phyloP scores from a whole-genome alignment of 2,113 vertebrate genomes.

The Riparia riparia region DNA sequence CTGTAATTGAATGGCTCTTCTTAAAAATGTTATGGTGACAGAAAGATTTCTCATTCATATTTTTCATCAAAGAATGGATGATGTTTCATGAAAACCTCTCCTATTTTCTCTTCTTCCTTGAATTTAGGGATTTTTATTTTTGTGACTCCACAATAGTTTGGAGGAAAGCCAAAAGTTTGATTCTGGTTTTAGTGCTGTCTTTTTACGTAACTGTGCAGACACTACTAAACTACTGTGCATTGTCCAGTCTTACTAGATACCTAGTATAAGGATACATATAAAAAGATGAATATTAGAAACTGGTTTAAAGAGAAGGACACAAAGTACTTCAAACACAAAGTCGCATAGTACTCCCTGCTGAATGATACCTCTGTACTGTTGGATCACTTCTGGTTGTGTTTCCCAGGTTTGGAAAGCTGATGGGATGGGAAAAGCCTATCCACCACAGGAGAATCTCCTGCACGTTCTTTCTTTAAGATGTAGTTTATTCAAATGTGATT shows the following conservation, averaged over 20 bases:
- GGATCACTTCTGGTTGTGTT: neutral
- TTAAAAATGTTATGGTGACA: neutral
- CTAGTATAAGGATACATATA: neutral
- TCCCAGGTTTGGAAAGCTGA: neutral
- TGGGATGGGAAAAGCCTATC: neutral
- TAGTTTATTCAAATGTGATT: neutral
- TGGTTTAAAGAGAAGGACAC: neutral
- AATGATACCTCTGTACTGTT: neutral
- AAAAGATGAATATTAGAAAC: neutral
- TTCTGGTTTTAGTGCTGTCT: neutral
- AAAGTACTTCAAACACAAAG: neutral
- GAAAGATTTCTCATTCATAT: neutral
- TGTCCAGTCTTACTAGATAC: neutral
- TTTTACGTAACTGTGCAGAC: neutral
- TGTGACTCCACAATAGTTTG: neutral
- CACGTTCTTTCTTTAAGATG: neutral
- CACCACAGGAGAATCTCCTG: neutral
- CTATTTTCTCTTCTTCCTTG: neutral
- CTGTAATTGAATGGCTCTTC: neutral
- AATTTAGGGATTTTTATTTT: neutral
- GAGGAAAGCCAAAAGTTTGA: neutral
- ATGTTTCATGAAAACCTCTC: neutral
- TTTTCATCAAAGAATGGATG: neutral
- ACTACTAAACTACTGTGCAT: neutral
- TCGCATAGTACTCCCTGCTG: neutral